A percentile compares a stretch with the other conserved stretches of the same genome.
phyloP scores from a whole-genome alignment of 2,888 invertebrate genomes.

The Euzophera pinguis region DNA sequence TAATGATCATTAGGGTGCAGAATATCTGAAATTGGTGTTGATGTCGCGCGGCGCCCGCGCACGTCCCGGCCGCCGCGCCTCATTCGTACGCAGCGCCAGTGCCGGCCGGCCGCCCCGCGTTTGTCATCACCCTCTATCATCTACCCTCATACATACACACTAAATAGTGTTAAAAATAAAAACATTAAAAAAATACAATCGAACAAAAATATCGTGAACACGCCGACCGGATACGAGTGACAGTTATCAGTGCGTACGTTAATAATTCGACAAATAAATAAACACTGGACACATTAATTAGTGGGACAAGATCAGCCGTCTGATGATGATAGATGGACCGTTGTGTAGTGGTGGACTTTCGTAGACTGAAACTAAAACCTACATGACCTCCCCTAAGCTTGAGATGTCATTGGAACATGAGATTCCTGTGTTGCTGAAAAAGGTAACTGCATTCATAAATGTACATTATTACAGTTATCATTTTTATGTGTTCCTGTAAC shows the following conservation, averaged over 20 bases:
- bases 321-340: slow-evolving; percentile 46
- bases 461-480: too few relatives aligned
- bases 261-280: slow-evolving; percentile 43
- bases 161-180: slow-evolving; percentile 25
- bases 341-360: slow-evolving; percentile 33
- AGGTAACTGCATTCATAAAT: slow-evolving; percentile 44
- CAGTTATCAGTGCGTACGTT: slow-evolving; percentile 48
- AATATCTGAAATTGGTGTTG: slow-evolving; percentile 55
- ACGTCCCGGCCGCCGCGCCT: slow-evolving; percentile 31
- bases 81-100: slow-evolving; percentile 59
- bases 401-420: slow-evolving; percentile 70
- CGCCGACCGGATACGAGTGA: slow-evolving; percentile 44
- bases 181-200: slow-evolving; percentile 19
- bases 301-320: slow-evolving; percentile 36
- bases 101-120: slow-evolving; percentile 49
- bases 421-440: slow-evolving; percentile 65
- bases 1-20: slow-evolving; percentile 42
- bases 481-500: not conserved
- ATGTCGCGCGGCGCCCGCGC: slow-evolving; percentile 38
- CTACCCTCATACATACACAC: slow-evolving; percentile 36
- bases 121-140: slow-evolving; percentile 26
- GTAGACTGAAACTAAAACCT: slow-evolving; percentile 17
- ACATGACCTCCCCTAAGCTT: slow-evolving; percentile 59
- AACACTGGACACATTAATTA: slow-evolving; percentile 37
- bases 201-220: slow-evolving; percentile 28